Conservation (phyloP, 2,888 invertebrate species). For the Caprella mutica region DNA sequence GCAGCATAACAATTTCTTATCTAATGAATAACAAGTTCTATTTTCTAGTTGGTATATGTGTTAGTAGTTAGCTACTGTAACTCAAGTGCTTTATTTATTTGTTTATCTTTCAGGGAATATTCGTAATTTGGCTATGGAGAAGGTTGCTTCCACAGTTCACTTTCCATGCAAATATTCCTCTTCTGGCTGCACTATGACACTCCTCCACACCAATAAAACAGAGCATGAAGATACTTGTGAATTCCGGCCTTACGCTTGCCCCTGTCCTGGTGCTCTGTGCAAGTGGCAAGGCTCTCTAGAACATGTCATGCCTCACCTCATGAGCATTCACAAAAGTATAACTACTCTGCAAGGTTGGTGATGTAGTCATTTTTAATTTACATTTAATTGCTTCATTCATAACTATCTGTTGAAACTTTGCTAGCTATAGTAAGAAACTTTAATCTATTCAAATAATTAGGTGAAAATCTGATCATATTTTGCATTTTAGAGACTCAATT, state of each 20-base stretch:
- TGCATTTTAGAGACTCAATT: too few relatives aligned
- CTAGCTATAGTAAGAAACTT: too few relatives aligned
- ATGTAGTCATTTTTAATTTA: too few relatives aligned
- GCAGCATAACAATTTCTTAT: too few relatives aligned
- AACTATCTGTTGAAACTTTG: too few relatives aligned
- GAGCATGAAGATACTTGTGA: slow-evolving; percentile 99
- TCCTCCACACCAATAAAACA: slow-evolving; percentile 92
- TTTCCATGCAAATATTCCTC: slow-evolving; percentile 98
- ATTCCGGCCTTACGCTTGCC: slow-evolving; percentile 95
- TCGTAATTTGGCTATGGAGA: slow-evolving; percentile 97
- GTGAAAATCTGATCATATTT: too few relatives aligned
- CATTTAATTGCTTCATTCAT: too few relatives aligned
- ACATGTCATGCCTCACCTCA: slow-evolving; percentile 96
- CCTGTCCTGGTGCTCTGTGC: slow-evolving; percentile 98
- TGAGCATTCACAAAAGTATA: slow-evolving; percentile 94
- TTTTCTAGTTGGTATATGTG: too few relatives aligned
- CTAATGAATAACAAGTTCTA: too few relatives aligned
- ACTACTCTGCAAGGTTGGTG: slow-evolving; percentile 82
- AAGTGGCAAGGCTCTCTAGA: slow-evolving; percentile 98
- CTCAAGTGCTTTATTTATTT: slow-evolving; percentile 4
- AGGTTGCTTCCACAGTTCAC: slow-evolving; percentile 94
- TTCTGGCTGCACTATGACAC: slow-evolving; percentile 82
- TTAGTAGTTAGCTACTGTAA: too few relatives aligned
- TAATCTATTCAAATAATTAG: too few relatives aligned
- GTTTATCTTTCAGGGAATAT: slow-evolving; percentile 60